phyloP scores from a whole-genome alignment of 2,888 invertebrate genomes.

The Drosophila mettleri region DNA sequence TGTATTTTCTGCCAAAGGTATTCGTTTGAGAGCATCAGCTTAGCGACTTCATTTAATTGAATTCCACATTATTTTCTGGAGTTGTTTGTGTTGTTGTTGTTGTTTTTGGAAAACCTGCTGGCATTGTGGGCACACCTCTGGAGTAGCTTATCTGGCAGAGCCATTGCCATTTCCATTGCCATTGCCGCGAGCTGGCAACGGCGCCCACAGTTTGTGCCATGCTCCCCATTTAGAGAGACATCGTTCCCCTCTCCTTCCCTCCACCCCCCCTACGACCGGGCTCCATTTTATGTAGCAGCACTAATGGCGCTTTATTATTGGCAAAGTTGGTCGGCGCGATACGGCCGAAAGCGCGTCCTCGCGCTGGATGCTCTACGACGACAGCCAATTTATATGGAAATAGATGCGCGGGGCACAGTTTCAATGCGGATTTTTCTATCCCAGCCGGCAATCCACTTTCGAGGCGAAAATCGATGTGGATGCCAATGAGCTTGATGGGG shows the following conservation, averaged over 20 bases:
- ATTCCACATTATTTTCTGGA: slow-evolving; percentile 21
- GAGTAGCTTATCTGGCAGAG: slow-evolving; percentile 32
- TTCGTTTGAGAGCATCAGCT: slow-evolving; percentile 29
- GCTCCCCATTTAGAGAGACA: background rate
- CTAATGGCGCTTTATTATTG: slow-evolving; percentile 82
- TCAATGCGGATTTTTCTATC: slow-evolving; percentile 62
- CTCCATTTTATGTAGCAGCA: slow-evolving; percentile 78
- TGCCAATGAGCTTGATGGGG: slow-evolving; percentile 36
- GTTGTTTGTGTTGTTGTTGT: slow-evolving; percentile 5
- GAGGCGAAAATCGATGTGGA: slow-evolving; percentile 68
- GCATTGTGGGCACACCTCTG: slow-evolving; percentile 41
- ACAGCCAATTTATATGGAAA: slow-evolving; percentile 82
- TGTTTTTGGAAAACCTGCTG: slow-evolving; percentile 17
- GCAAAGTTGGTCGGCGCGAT: slow-evolving; percentile 68
- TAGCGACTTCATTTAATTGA: slow-evolving; percentile 12
- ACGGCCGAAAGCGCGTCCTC: slow-evolving; percentile 55
- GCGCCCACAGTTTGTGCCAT: background rate
- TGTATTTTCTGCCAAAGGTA: background rate
- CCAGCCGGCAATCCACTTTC: slow-evolving; percentile 49
- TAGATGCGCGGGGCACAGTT: slow-evolving; percentile 77
- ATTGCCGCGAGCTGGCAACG: background rate
- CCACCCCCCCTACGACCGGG: background rate
- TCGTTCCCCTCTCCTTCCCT: no score
- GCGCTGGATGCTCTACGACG: slow-evolving; percentile 61
- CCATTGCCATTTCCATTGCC: slow-evolving; percentile 4